Evolutionary conservation across 1,140 invertebrate species (phyloP).

Genomic region (Drosophila burlai): DNA sequence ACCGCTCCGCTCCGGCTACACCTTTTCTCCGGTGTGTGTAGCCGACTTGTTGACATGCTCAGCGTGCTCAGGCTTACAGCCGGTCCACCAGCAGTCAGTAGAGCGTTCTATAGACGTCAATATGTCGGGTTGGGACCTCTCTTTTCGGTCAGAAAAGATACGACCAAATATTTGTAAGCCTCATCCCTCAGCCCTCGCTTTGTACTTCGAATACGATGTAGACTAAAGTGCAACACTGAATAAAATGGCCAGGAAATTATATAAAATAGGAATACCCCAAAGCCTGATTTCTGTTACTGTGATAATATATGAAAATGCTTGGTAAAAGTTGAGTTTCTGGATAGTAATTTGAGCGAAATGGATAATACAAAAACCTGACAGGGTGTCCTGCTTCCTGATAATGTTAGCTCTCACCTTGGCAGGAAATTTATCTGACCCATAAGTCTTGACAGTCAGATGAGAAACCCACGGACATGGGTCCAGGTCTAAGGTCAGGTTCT

Average conservation of each 20-base stretch:
- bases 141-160: constrained; percentile 14
- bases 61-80: constrained; percentile 75
- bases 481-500: too few species aligned
- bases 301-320: too few species aligned
- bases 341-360: too few species aligned
- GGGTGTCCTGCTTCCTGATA: background rate
- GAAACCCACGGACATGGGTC: too few species aligned
- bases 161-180: constrained; percentile 29
- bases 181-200: background rate
- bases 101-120: constrained; percentile 61
- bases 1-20: constrained; percentile 22
- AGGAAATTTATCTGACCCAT: too few species aligned
- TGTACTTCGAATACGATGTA: background rate
- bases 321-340: too few species aligned
- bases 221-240: background rate
- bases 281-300: too few species aligned
- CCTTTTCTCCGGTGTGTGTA: constrained; percentile 35
- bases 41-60: constrained; percentile 80
- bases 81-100: constrained; percentile 31
- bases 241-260: too few species aligned
- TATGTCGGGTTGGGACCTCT: constrained; percentile 44
- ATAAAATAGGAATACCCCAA: too few species aligned
- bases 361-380: background rate
- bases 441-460: too few species aligned
- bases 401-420: background rate